Base-by-base conservation (phyloP, 2,113 vertebrate genomes). In the Taxidea taxus region DNA sequence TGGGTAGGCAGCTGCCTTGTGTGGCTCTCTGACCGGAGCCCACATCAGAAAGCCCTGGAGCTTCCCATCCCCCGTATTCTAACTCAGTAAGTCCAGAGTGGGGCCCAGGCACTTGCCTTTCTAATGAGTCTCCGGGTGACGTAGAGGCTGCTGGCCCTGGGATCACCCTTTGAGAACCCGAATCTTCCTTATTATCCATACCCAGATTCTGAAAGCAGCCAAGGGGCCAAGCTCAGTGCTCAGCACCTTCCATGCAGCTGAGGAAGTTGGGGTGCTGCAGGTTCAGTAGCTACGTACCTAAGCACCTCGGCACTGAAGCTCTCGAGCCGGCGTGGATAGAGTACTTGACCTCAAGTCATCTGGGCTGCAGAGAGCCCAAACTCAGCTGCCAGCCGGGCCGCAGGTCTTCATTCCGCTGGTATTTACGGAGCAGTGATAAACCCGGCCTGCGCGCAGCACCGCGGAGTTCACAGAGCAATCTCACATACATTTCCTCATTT, bases 401-500 rank as follows among this genome's bases (percentile, higher is more conserved):
- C n/a, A 0, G 81, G 90, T 94, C 95, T 97, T 97, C 95, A 91
- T 97, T 94, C 96, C 47, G 6, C 85, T 74, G 91, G 54, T 90
- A 74, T 94, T 97, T 97, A 78, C 81, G 75, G 90, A 95, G 51
- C 3, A 0, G 90, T 87, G 97, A 97, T 94, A 96, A 95, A 94
- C 37, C 44, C 94, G 81, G 90, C 93, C 94, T 94, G 85, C 90
- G 2, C 31, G 18, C 3, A 74, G 92, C 91, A 47, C 75, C 1
- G 3, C 39, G 87, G 94, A 94, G 94, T 96, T 97, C 92, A 88
- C 54, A 77, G 81, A 95, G 98, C 97, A 97, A 98, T 98, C 97
- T 96, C 98, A 96, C 92, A 95, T 90, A 92, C 92, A 56, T 96
- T 93, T 97, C 83, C 94, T 97, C 96, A 47, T 97, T 98, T 97